A percentile compares a stretch with the other conserved stretches of the same genome.
Conservation (phyloP, 2,113 vertebrate genomes). For the Carassius gibelio region DNA sequence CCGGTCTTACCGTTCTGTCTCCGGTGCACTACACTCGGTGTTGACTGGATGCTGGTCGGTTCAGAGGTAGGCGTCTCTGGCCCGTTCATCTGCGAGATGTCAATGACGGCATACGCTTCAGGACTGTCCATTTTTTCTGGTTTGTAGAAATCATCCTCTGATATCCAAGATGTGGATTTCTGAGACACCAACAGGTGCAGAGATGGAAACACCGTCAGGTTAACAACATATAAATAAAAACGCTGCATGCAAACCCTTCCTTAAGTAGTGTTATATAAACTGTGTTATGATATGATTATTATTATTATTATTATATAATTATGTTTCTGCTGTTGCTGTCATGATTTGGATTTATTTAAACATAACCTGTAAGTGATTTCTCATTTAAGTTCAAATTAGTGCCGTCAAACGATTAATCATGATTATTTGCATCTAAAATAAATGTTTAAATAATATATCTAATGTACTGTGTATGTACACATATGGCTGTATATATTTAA, state of each 20-base stretch:
- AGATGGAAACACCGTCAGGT: too few relatives aligned
- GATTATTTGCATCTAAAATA: too few relatives aligned
- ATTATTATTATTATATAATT: background rate
- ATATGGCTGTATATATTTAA: too few relatives aligned
- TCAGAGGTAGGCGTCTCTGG: slow-evolving; percentile 42
- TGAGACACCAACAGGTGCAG: slow-evolving; percentile 53
- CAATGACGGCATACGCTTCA: slow-evolving; percentile 33
- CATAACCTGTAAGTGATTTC: background rate
- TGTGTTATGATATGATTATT: background rate
- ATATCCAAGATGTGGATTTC: slow-evolving; percentile 88
- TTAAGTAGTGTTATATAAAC: too few relatives aligned
- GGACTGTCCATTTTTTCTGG: slow-evolving; percentile 60
- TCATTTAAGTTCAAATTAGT: too few relatives aligned
- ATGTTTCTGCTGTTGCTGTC: background rate
- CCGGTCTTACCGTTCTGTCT: slow-evolving; percentile 83
- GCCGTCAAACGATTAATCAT: too few relatives aligned
- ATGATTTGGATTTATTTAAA: background rate
- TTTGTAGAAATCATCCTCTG: slow-evolving; percentile 90
- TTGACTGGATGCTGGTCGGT: slow-evolving; percentile 42
- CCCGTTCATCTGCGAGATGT: slow-evolving; percentile 33
- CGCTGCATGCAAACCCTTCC: too few relatives aligned
- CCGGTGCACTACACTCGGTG: slow-evolving; percentile 83
- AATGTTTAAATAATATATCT: too few relatives aligned
- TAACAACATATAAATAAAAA: too few relatives aligned
- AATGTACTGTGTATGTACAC: too few relatives aligned